Conservation (phyloP, 2,113 vertebrate genomes). For the Tenebrosternarchus preto region DNA sequence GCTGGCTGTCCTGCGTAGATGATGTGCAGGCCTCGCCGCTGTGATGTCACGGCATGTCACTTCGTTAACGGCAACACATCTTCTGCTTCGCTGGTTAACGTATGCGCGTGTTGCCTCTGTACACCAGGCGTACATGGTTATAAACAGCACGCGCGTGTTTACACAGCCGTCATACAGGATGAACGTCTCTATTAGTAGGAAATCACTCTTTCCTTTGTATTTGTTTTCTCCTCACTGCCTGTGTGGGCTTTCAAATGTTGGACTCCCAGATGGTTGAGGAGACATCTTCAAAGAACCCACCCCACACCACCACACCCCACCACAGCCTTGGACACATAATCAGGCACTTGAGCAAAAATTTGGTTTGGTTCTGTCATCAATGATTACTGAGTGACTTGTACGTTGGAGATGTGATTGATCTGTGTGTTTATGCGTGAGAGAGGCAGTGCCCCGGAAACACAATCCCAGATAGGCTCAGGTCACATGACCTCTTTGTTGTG, state of each 20-base stretch:
- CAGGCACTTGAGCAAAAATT: conserved; percentile 45
- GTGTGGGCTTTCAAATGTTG: background rate
- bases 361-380: conserved; percentile 40
- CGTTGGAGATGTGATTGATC: conserved; percentile 47
- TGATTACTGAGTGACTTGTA: conserved; percentile 38
- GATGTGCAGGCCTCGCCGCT: background rate
- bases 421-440: conserved; percentile 36
- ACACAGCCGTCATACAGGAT: conserved; percentile 21
- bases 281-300: conserved; percentile 4
- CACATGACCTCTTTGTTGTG: conserved; percentile 36
- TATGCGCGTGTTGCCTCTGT: background rate
- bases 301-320: too few species aligned
- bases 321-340: conserved; percentile 22
- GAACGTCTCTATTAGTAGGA: conserved; percentile 4
- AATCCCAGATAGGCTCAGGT: conserved; percentile 33
- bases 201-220: conserved; percentile 23
- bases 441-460: conserved; percentile 28
- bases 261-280: conserved; percentile 29
- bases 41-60: background rate
- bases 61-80: background rate
- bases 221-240: background rate
- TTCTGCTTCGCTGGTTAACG: conserved; percentile 28
- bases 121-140: conserved; percentile 22
- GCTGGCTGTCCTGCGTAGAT: conserved; percentile 7
- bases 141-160: conserved; percentile 29